Base-by-base conservation (phyloP, 2,797 vertebrate genomes). In the Anguilla pacifica region DNA sequence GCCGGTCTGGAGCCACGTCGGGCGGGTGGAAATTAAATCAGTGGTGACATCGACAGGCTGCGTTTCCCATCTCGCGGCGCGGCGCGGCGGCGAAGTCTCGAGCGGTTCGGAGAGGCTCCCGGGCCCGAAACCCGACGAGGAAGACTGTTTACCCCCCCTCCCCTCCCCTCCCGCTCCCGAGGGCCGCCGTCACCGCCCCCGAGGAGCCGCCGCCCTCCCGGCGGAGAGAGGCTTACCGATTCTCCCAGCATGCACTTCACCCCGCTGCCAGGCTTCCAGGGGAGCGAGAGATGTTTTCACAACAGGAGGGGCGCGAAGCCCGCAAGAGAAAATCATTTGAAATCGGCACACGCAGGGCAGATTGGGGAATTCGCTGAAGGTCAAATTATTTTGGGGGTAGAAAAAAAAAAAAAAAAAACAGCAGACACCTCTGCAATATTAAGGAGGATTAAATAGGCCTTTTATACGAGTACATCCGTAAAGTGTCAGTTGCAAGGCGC, bases 391-490 rank as follows among this genome's bases (percentile, higher is more conserved):
- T 10, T 2, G n/a, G 49, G 49, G 2, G 2, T 17, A 0, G 43
- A n/a, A n/a, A n/a, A n/a, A 19, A 25, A 55, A 25, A 15, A 17
- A 7, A 35, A 39, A 17, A 39, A 31, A 49, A 25, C 1, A 6
- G 17, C 17, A 11, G 1, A 79, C 2, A 5, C 35, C 77, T 81
- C 4, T 46, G 6, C 43, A 46, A 90, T 88, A 92, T 31, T 51
- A 67, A 67, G 28, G 22, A n/a, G 35, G 25, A 61, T 87, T 28
- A 84, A 89, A 84, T 22, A 86, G 88, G 84, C 59, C 55, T 88
- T 89, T 10, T 1, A 35, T 1, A 3, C 15, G 19, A 17, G 11
- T 5, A 0, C 3, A 61, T 19, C 11, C 57, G 11, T 59, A 59
- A 7, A 64, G 15, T 11, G 59, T 5, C 22, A 17, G 59, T 0